Base-by-base conservation (phyloP, 64 coral and sea anemone species). In the Montipora sp. region DNA sequence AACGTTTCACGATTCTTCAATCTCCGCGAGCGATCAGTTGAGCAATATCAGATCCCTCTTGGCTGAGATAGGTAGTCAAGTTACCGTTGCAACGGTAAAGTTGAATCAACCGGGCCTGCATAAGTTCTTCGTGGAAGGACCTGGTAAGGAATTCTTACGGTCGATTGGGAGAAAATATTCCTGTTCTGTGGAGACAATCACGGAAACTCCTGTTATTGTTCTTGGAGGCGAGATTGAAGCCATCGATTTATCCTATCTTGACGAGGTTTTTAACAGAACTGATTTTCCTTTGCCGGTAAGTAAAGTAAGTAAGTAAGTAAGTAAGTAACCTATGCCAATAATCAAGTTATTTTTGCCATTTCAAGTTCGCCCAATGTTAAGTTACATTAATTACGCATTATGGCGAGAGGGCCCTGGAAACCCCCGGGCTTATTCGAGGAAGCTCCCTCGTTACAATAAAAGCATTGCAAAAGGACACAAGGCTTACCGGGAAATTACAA, bases 71-170 rank as follows among this genome's bases (percentile, higher is more conserved):
- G 14, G 20, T 2, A 46, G 58, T 58, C 80, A 83, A 1, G 57
- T 83, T 2, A 83, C 11, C 58, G 57, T 83, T 4, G 80, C 80
- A 66, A 83, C 80, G 1, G 80, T 83, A 3, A 12, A 24, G 16
- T 58, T 67, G 20, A 83, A 65, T 11, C 80, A 83, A 36, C 80
- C 80, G 11, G 80, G 80, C 4, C 80, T 83, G 57, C 80, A 43
- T 5, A 83, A 83, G 14, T 83, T 83, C 24, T 83, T 65, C 27
- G 22, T 27, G 3, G 14, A 83, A 46, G 80, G 80, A 3, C 59
- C 47, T 19, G 80, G 80, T 0, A 83, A 65, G 14, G 55, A 83
- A 6, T 20, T 83, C 27, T 18, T 83, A 14, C 10, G 57, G 4
- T 59, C 80, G 3, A 5, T 83, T 1, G 80, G 60, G 20, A 44